Evolutionary conservation across 2,888 invertebrate genomes (phyloP).

Genomic region (Agrochola macilenta): DNA sequence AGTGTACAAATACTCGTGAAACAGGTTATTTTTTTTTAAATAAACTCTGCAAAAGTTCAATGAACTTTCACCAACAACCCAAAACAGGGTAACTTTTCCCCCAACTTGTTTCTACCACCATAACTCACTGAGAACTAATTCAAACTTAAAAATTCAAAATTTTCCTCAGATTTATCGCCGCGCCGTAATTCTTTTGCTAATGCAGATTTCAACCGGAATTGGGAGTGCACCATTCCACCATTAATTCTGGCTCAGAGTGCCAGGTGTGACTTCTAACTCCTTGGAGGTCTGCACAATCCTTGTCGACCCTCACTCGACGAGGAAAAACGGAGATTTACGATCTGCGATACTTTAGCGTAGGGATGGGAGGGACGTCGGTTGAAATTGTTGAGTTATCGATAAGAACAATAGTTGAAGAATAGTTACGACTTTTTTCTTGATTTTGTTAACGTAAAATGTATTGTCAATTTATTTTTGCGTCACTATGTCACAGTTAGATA

Average conservation of each 20-base stretch:
- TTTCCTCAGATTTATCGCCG: constrained; percentile 48
- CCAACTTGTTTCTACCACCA: constrained; percentile 32
- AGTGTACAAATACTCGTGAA: background rate
- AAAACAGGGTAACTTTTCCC: constrained; percentile 19
- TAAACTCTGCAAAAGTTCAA: too few species aligned
- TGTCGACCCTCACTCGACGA: constrained; percentile 70
- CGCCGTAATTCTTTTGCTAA: constrained; percentile 59
- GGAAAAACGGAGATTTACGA: constrained; percentile 86
- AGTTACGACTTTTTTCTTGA: background rate
- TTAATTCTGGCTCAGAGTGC: constrained; percentile 68
- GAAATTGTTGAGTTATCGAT: constrained; percentile 35
- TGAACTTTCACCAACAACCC: constrained; percentile 13
- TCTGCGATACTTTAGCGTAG: constrained; percentile 65
- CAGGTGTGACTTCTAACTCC: constrained; percentile 78
- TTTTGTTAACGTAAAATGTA: background rate
- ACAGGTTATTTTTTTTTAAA: too few species aligned
- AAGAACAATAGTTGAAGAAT: background rate
- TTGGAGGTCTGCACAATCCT: constrained; percentile 76
- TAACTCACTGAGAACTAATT: constrained; percentile 46
- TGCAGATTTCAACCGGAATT: constrained; percentile 63
- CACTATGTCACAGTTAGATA: background rate
- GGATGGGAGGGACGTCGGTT: constrained; percentile 19
- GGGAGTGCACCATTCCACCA: constrained; percentile 65
- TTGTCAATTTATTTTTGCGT: background rate
- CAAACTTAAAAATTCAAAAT: constrained; percentile 40